A percentile compares a stretch with the other conserved stretches of the same genome.
Evolutionary conservation across 2,113 vertebrate genomes (phyloP).

Genomic region (Bambusicola thoracicus): DNA sequence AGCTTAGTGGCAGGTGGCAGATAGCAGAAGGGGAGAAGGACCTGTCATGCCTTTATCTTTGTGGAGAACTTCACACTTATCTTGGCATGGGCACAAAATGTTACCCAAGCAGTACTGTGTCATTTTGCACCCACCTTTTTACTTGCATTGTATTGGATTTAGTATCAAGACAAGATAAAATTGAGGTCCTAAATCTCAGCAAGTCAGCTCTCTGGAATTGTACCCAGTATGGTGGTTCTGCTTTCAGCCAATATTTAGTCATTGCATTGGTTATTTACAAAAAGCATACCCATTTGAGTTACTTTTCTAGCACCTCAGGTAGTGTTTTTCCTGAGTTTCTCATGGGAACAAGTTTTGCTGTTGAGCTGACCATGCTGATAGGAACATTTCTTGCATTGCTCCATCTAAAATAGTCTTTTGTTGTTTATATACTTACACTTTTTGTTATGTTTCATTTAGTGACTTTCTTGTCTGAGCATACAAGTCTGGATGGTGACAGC

Average conservation of each 20-base stretch:
- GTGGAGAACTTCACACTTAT: not conserved
- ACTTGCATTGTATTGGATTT: not conserved
- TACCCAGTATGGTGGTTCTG: not conserved
- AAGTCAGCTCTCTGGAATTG: not conserved
- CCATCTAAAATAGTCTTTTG: not conserved
- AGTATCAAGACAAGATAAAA: not conserved
- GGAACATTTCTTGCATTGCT: not conserved
- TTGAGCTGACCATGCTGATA: not conserved
- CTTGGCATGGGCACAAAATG: not conserved
- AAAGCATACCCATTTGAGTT: not conserved
- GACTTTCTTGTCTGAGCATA: not conserved
- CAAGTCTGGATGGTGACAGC: not conserved
- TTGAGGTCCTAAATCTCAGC: not conserved
- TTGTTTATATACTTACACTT: not conserved
- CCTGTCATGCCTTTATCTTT: not conserved
- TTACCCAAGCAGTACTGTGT: not conserved
- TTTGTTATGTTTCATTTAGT: not conserved
- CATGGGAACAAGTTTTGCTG: not conserved
- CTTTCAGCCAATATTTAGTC: not conserved
- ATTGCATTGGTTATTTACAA: not conserved
- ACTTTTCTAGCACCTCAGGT: not conserved
- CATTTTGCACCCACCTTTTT: conserved; percentile 8
- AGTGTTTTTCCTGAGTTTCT: not conserved
- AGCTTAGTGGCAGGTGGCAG: not conserved
- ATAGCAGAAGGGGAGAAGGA: conserved; percentile 51